A percentile compares a stretch with the other conserved stretches of the same genome.
Evolutionary conservation across 2,113 vertebrate genomes (phyloP).

Genomic region (Chinchilla lanigera): DNA sequence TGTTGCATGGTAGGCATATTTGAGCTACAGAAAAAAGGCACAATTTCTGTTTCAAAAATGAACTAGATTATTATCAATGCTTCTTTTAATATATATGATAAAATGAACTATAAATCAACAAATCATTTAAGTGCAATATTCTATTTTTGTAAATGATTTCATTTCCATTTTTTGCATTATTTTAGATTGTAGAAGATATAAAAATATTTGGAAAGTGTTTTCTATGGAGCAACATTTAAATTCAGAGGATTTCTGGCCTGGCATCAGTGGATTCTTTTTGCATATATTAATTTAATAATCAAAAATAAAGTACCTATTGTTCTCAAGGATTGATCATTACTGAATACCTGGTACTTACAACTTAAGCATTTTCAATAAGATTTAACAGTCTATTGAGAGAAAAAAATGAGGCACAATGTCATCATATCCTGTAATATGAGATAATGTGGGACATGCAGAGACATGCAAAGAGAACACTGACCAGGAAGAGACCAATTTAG

Average conservation of each 20-base stretch:
- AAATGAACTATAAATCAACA: not conserved
- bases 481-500: not conserved
- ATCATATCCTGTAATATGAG: not conserved
- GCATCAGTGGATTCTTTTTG: not conserved
- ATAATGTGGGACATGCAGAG: not conserved
- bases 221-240: not conserved
- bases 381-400: not conserved
- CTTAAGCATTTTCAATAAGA: not conserved
- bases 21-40: constrained; percentile 32
- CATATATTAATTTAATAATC: not conserved
- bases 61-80: constrained; percentile 53
- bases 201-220: not conserved
- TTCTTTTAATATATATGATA: not conserved
- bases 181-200: not conserved
- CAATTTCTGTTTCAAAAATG: constrained; percentile 57
- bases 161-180: not conserved
- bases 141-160: not conserved
- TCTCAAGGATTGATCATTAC: not conserved
- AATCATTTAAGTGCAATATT: not conserved
- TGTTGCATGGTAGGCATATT: constrained; percentile 5
- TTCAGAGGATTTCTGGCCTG: not conserved
- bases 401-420: not conserved
- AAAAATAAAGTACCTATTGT: not conserved
- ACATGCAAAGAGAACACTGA: not conserved
- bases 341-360: not conserved